Percentiles rank a stretch among this genome's conserved stretches.
Conservation (phyloP, 1,140 invertebrate genomes). For the Trichomalopsis sarcophagae region DNA sequence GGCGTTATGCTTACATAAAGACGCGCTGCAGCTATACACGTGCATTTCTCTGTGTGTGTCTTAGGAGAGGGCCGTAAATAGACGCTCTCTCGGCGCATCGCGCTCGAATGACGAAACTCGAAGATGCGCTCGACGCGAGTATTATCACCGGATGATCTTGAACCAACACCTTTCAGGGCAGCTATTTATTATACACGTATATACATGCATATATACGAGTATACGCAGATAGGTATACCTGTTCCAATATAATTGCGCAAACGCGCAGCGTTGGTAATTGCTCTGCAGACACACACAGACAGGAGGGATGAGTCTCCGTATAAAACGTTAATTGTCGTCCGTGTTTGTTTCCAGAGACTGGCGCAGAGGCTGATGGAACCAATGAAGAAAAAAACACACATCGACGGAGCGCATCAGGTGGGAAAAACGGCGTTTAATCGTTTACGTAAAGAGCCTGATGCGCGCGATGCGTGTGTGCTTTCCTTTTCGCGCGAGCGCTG, state of each 20-base stretch:
- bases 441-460: background rate
- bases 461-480: background rate
- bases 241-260: constrained; percentile 72
- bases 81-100: background rate
- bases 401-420: no score
- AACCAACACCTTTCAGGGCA: constrained; percentile 71
- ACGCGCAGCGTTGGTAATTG: constrained; percentile 64
- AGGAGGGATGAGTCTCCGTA: constrained; percentile 8
- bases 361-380: background rate
- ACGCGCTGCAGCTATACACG: no score
- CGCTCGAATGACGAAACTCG: constrained; percentile 56
- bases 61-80: constrained; percentile 36
- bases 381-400: background rate
- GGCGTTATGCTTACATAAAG: constrained; percentile 26
- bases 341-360: background rate
- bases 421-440: background rate
- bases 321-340: constrained; percentile 34
- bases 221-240: background rate
- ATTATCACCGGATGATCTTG: constrained; percentile 68
- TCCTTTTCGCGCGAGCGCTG: background rate
- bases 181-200: background rate
- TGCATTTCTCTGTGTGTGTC: background rate
- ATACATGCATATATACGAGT: no score
- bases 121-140: constrained; percentile 58
- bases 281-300: constrained; percentile 3